Base-by-base conservation (phyloP, 2,797 vertebrate genomes). In the Botia almorhae region DNA sequence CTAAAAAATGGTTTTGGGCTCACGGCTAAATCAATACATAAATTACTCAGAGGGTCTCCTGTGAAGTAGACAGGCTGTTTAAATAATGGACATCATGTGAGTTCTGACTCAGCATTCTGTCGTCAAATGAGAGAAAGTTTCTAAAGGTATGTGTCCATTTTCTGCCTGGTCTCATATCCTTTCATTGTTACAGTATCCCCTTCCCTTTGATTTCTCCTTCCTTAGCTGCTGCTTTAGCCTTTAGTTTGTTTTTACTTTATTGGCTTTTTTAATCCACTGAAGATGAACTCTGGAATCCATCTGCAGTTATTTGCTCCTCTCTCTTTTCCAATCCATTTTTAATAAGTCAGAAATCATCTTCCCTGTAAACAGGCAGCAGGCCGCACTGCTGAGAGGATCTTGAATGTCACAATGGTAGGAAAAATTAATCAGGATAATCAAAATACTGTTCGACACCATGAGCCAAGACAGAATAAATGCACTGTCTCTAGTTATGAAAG, bases 1-100 rank as follows among this genome's bases (percentile, higher is more conserved):
- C n/a, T n/a, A n/a, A 72, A 89, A 91, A 91, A 92, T 87, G 82
- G 88, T 90, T 87, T 86, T 84, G 86, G 82, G 88, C 89, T 83
- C 85, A 78, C 86, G 74, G 89, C 89, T 93, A 91, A 92, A 93
- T 94, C 93, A 92, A 93, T 93, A 92, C 89, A 92, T 91, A 91
- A 93, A 93, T 89, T 90, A 91, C 90, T 89, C 80, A 71, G 85
- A 85, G 88, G 88, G 87, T 91, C 88, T 90, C 89, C 90, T 69
- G 87, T 64, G 80, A 87, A 91, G 29, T 29, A 29, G 92, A 93
- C 92, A 89, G 85, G 85, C 83, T 16, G 87, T 87, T 88, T 91
- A 92, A 93, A 87, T 88, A 93, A 94, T 92, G 91, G 92, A 88
- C 78, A 55, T 53, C 70, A 53, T 86, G 87, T 85, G 82, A 82